A percentile compares a stretch with the other conserved stretches of the same genome.
Conservation (phyloP, 2,113 vertebrate species). For the Miniopterus natalensis region DNA sequence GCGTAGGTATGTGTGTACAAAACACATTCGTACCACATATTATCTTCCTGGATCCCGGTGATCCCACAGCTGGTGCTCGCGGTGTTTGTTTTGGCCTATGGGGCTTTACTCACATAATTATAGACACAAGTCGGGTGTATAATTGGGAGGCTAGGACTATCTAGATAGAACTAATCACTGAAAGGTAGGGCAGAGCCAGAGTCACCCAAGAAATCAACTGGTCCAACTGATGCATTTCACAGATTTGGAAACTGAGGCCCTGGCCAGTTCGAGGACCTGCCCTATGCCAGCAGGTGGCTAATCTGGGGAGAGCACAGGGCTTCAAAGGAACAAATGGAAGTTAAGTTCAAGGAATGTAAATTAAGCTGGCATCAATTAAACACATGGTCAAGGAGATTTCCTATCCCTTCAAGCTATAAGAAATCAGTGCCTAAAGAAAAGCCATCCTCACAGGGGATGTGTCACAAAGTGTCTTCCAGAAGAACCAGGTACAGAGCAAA, state of each 20-base stretch:
- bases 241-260: conserved; percentile 46
- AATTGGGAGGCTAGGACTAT: conserved; percentile 60
- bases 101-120: conserved; percentile 77
- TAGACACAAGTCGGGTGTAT: conserved; percentile 30
- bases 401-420: background rate
- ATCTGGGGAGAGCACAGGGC: background rate
- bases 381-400: background rate
- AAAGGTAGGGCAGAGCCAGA: background rate
- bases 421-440: background rate
- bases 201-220: background rate
- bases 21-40: conserved; percentile 50
- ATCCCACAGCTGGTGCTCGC: conserved; percentile 51
- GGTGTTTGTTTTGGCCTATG: conserved; percentile 55
- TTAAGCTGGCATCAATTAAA: background rate
- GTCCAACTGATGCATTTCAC: background rate
- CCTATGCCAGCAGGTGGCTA: background rate
- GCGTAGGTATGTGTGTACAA: conserved; percentile 45
- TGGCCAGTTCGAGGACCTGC: background rate
- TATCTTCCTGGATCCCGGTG: conserved; percentile 56
- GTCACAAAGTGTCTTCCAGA: background rate
- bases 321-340: background rate
- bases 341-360: background rate
- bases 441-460: background rate
- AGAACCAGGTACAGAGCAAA: background rate
- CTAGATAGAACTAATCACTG: background rate